Evolutionary conservation across 1,140 invertebrate species (phyloP), one percentile per base, ranked within the genome.

Genomic region (Drosophila gunungcola): DNA sequence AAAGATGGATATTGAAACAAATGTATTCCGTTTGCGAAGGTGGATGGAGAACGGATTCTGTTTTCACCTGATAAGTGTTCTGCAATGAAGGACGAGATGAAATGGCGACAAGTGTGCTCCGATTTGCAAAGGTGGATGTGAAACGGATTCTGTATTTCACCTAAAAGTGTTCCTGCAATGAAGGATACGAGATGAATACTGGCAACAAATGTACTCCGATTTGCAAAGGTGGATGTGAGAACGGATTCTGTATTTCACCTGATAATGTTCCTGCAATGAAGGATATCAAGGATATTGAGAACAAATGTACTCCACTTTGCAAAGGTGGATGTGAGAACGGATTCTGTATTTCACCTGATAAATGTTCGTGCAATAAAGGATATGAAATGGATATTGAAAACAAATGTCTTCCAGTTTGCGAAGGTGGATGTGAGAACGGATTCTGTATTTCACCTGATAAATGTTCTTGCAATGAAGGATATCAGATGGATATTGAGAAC

Each of bases 91-190:
- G 43, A 3, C n/a, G n/a, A n/a, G 56, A 45, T 3, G 2, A 2
- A 0, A 52, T 45, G 58, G 57, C 27, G 63, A 63, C 11, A 69
- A 21, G 0, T 75, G 73, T 49, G 3, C 1, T 0, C 67, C 73
- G 0, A 4, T 60, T 0, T 75, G 73, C 9, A n/a, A 49, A 3
- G 21, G 3, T 3, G 69, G 10, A 9, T 77, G 69, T 41, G 29
- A 42, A 77, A 68, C 32, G 53, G 63, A 16, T 29, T 13, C 0
- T 75, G 69, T 12, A 29, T 2, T 5, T n/a, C 68, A 1, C 73
- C 73, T 1, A 49, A 38, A n/a, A n/a, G 6, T 78, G 75, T 7
- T 27, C 21, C 9, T 78, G 75, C 7, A 38, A 62, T 1, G 0
- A 39, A 5, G 75, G 64, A 0, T 75, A 54, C 2, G 5, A 0